Evolutionary conservation across 2,888 invertebrate genomes (phyloP), one percentile per base, ranked within the genome.

Genomic region (Scaptomyza flava): DNA sequence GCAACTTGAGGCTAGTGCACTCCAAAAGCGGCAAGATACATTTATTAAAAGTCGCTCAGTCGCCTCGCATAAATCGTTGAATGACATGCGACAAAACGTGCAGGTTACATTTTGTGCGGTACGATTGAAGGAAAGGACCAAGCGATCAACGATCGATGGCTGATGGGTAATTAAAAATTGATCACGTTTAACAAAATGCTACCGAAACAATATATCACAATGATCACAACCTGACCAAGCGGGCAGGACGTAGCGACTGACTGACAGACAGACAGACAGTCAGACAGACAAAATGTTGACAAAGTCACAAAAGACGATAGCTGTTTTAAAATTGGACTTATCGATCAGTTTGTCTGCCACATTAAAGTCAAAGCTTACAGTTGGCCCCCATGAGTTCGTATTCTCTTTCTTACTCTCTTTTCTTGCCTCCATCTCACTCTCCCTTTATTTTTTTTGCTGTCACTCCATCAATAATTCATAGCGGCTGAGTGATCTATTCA

Each of bases 101-200:
- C 77, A 77, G 79, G 72, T 72, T 81, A 66, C 79, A 87, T 76
- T 41, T 85, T 58, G 66, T 71, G 87, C 84, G 84, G 84, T 82
- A 53, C 86, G 84, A 84, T 84, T 84, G 84, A 84, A 67, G 42
- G 43, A 53, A 53, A 33, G 36, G 71, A 43, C 57, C 45, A 34
- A 27, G 14, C 64, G 62, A 50, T 47, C 70, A 45, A 11, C 54
- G 65, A 68, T 66, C 68, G 65, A 71, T 72, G 80, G 65, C 69
- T 68, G 87, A 83, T 80, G 81, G 87, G 90, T 90, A 90, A 90
- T 90, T 90, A 90, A 90, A 90, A 90, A 89, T 89, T 90, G 90
- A 90, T 90, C 90, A 89, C 87, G 90, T 90, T 89, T 89, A 85
- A 86, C 85, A 87, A 87, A 85, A 87, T 86, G 86, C 88, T 83